Conservation (phyloP, 2,888 invertebrate species). For the Quadroppia sp. region DNA sequence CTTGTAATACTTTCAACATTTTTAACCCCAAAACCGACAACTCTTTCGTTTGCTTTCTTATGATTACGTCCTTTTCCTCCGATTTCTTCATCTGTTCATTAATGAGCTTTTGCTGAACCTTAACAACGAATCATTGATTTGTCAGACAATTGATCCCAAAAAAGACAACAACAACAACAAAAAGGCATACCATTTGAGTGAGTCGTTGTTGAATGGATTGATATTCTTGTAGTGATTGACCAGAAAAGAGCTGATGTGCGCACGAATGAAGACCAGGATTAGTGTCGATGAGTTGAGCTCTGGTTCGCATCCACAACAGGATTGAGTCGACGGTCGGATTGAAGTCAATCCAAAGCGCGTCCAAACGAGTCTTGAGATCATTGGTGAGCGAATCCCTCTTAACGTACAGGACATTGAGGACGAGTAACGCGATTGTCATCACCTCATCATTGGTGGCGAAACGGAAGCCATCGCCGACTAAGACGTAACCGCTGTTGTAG, state of each 20-base stretch:
- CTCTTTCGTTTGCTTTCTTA: slow-evolving; percentile 13
- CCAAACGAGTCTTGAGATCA: slow-evolving; percentile 37
- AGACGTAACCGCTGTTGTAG: neutral
- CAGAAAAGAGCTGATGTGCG: slow-evolving; percentile 37
- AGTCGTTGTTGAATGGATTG: slow-evolving; percentile 36
- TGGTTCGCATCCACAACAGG: slow-evolving; percentile 22
- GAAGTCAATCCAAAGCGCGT: slow-evolving; percentile 35
- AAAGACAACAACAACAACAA: neutral
- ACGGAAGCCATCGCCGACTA: slow-evolving; percentile 12
- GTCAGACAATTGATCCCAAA: neutral
- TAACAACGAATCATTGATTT: neutral
- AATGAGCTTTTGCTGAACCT: slow-evolving; percentile 34
- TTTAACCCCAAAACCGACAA: slow-evolving; percentile 20
- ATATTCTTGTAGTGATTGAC: slow-evolving; percentile 32
- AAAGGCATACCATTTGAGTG: slow-evolving; percentile 12
- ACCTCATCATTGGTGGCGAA: slow-evolving; percentile 17
- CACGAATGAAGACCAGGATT: slow-evolving; percentile 28
- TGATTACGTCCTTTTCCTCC: slow-evolving; percentile 14
- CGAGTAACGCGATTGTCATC: slow-evolving; percentile 9
- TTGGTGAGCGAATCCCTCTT: slow-evolving; percentile 26
- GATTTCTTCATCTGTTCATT: slow-evolving; percentile 17
- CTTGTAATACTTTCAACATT: neutral
- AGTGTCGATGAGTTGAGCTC: slow-evolving; percentile 31
- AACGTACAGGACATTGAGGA: slow-evolving; percentile 27
- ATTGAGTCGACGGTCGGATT: slow-evolving; percentile 17